These are phyloP conservation scores for Prunella himalayana DNA, from an alignment of 2,113 vertebrate genomes.

Conservation along the genomic window DNA sequence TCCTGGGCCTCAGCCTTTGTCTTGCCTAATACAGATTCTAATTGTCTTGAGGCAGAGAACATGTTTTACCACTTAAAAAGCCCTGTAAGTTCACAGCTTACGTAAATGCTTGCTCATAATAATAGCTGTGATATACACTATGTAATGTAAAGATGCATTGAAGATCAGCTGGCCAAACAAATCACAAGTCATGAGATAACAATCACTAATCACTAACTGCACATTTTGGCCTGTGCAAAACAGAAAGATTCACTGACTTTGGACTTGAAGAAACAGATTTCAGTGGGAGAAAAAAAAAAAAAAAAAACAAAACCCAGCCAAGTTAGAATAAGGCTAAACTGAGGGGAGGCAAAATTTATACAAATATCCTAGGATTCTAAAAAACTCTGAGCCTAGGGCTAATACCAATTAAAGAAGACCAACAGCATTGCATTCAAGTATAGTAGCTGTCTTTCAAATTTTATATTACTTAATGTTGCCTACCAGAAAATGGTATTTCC, in stretches of 20 bases:
- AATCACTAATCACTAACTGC: neutral
- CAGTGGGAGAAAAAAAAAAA: neutral
- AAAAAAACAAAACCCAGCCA: neutral
- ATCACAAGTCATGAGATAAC: neutral
- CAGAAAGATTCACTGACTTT: neutral
- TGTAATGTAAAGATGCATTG: neutral
- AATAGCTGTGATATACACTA: neutral
- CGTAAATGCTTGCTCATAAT: neutral
- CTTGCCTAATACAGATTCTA: neutral
- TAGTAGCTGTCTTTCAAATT: neutral
- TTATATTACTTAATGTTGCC: neutral
- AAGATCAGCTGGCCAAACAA: neutral
- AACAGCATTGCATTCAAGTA: neutral
- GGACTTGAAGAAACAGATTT: neutral
- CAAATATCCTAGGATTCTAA: neutral
- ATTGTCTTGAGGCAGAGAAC: neutral
- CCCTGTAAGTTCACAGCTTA: slow-evolving; percentile 64
- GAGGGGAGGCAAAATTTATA: neutral
- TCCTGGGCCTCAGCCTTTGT: neutral
- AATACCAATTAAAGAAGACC: neutral
- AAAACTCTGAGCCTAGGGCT: neutral
- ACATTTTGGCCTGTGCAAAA: neutral
- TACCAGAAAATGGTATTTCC: neutral
- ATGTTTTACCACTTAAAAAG: slow-evolving; percentile 63
- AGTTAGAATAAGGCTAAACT: neutral